These are phyloP conservation scores for Lepidotrigona ventralis DNA, from an alignment of 1,140 invertebrate species.

Conservation along the genomic window DNA sequence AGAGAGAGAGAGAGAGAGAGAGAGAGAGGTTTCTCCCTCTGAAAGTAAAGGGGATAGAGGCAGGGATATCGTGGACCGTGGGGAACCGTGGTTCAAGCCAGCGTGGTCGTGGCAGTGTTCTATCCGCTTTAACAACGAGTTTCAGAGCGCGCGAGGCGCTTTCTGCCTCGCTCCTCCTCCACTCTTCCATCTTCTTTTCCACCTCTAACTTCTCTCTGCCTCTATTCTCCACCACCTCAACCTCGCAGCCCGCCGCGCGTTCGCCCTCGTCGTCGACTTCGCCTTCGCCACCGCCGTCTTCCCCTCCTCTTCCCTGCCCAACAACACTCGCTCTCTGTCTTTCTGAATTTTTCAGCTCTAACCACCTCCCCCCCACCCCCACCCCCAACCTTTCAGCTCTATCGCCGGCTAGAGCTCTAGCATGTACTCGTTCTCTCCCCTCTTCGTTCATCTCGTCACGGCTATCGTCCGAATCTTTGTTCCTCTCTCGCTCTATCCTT, in stretches of 20 bases:
- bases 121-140: conserved; percentile 72
- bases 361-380: too few species aligned
- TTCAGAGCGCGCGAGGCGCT: conserved; percentile 62
- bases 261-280: not conserved
- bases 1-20: too few species aligned
- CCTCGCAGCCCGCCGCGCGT: conserved; percentile 26
- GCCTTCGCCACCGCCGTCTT: conserved; percentile 17
- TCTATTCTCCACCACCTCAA: conserved; percentile 12
- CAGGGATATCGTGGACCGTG: conserved; percentile 30
- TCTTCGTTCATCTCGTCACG: not conserved
- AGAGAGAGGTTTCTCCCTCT: conserved; percentile 24
- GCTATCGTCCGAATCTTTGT: not conserved
- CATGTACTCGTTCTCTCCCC: not conserved
- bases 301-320: conserved; percentile 24
- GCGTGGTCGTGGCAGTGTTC: conserved; percentile 50
- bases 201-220: conserved; percentile 18
- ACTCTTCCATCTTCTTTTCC: conserved; percentile 24
- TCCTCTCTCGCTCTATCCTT: not conserved
- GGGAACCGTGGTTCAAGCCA: not conserved
- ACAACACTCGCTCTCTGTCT: conserved; percentile 39
- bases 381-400: not conserved
- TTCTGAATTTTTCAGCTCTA: conserved; percentile 62
- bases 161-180: conserved; percentile 20
- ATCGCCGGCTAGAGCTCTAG: not conserved
- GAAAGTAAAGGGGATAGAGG: conserved; percentile 61